phyloP scores from a whole-genome alignment of 2,113 vertebrate species.

The Nannobrachium achirus region DNA sequence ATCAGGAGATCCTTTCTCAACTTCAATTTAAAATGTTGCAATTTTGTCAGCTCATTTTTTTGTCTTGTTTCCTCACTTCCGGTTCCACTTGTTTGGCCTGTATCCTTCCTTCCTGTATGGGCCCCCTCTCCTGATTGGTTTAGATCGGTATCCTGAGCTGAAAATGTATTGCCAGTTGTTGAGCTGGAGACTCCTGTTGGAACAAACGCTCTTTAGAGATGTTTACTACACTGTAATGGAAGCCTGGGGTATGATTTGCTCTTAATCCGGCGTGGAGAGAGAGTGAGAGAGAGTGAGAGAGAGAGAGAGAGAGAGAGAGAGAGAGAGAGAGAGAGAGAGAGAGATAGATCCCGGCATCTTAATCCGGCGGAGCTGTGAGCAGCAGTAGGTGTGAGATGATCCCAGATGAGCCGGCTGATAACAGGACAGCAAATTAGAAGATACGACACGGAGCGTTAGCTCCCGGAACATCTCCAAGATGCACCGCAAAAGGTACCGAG shows the following conservation, averaged over 20 bases:
- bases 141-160: no score
- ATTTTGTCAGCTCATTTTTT: no score
- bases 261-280: constrained; percentile 53
- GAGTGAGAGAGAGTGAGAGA: constrained; percentile 3
- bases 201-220: no score
- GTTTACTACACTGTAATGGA: neutral
- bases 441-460: constrained; percentile 40
- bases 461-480: constrained; percentile 25
- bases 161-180: no score
- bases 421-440: constrained; percentile 41
- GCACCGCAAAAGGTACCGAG: constrained; percentile 5
- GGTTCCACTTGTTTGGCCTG: no score
- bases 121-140: no score
- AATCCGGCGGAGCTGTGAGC: constrained; percentile 45
- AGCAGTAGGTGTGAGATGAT: constrained; percentile 52
- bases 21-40: no score
- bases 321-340: neutral
- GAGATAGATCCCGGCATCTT: constrained; percentile 27
- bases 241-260: constrained; percentile 35
- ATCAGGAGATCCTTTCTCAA: no score
- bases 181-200: no score
- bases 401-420: constrained; percentile 41
- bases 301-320: neutral
- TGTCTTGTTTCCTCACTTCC: no score
- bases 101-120: no score